Percentiles rank a stretch among this genome's conserved stretches.
Evolutionary conservation across 2,888 invertebrate genomes (phyloP).

Genomic region (Psylliodes chrysocephalus): DNA sequence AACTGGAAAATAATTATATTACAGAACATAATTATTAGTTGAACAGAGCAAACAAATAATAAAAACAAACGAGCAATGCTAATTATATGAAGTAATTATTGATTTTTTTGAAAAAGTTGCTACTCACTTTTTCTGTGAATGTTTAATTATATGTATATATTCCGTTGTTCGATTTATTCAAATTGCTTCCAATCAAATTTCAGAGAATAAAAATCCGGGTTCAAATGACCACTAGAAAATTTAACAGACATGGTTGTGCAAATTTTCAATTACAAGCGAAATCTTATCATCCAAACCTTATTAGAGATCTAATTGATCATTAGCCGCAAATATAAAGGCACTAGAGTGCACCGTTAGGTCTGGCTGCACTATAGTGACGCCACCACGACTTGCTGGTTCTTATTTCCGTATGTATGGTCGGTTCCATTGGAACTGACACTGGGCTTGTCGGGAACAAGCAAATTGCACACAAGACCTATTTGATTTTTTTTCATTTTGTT

Average conservation of each 20-base stretch:
- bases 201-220: neutral
- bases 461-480: no score
- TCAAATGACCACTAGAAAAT: neutral
- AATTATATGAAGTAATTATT: no score
- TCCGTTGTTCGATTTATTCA: no score
- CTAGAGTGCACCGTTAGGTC: slow-evolving; percentile 20
- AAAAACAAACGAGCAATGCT: no score
- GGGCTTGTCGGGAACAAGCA: neutral
- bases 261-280: slow-evolving; percentile 14
- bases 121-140: no score
- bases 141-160: no score
- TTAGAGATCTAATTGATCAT: slow-evolving; percentile 34
- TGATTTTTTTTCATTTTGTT: no score
- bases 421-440: slow-evolving; percentile 2
- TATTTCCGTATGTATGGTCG: slow-evolving; percentile 2
- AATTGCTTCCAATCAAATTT: neutral
- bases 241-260: neutral
- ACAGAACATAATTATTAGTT: no score
- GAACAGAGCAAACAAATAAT: no score
- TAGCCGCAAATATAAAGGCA: slow-evolving; percentile 24
- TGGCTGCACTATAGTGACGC: slow-evolving; percentile 21
- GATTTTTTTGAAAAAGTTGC: no score
- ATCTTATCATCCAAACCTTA: slow-evolving; percentile 19
- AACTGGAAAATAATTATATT: no score
- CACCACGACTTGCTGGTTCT: slow-evolving; percentile 7